Percentiles rank a stretch among this genome's conserved stretches.
Evolutionary conservation across 2,113 vertebrate species (phyloP).

Genomic region (Lontra canadensis): DNA sequence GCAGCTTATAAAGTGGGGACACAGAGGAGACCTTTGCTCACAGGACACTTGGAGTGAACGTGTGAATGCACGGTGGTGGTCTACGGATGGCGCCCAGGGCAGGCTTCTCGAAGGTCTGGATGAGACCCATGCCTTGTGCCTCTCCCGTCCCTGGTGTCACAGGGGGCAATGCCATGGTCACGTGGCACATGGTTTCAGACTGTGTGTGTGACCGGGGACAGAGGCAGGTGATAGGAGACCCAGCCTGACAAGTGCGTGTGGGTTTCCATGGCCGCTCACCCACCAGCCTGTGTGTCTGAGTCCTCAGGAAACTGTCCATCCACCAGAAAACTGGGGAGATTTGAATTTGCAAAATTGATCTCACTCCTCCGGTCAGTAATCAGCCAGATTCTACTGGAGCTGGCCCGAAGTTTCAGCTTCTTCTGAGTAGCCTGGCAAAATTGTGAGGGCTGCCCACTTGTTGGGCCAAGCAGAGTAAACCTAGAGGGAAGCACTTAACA

Average conservation of each 20-base stretch:
- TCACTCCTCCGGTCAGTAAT: neutral
- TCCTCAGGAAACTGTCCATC: neutral
- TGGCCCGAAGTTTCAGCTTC: too few relatives aligned
- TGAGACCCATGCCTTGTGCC: rapidly evolving
- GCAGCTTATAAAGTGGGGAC: rapidly evolving
- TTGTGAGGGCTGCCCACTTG: neutral
- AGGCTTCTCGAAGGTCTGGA: neutral
- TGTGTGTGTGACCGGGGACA: neutral
- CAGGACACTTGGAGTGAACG: rapidly evolving
- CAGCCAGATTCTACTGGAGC: neutral
- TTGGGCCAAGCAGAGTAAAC: neutral
- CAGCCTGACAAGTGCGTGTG: rapidly evolving
- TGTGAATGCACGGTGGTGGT: rapidly evolving
- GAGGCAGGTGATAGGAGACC: rapidly evolving
- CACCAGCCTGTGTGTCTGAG: rapidly evolving
- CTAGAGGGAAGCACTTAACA: neutral
- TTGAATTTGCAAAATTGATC: neutral
- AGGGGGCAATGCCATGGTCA: neutral
- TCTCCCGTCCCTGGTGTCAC: rapidly evolving
- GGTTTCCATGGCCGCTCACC: rapidly evolving
- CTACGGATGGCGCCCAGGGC: too few relatives aligned
- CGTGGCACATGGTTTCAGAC: rapidly evolving
- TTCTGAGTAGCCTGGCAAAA: neutral
- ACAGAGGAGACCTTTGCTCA: neutral
- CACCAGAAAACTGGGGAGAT: too few relatives aligned